A percentile compares a stretch with the other conserved stretches of the same genome.
Conservation (phyloP, 2,113 vertebrate species). For the Bos indicus region DNA sequence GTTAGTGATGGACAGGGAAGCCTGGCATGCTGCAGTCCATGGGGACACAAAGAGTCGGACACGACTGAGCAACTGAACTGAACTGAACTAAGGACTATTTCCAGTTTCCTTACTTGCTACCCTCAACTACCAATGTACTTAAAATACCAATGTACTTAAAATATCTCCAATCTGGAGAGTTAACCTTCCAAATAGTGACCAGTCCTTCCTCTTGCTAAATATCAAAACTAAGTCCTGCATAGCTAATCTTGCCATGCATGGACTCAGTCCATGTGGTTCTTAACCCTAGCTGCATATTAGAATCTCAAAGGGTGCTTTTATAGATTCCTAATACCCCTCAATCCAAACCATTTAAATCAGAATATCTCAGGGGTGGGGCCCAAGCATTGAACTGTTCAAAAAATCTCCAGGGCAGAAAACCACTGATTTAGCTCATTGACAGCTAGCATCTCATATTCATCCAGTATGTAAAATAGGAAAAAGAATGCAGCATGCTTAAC, state of each 20-base stretch:
- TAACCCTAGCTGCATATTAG: not conserved
- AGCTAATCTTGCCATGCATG: not conserved
- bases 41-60: too few relatives aligned
- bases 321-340: not conserved
- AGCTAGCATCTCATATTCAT: not conserved
- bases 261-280: not conserved
- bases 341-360: not conserved
- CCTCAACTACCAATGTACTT: not conserved
- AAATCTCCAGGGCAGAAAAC: not conserved
- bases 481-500: not conserved
- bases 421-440: not conserved
- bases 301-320: not conserved
- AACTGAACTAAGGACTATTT: not conserved
- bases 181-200: not conserved
- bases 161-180: not conserved
- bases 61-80: too few relatives aligned
- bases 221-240: not conserved
- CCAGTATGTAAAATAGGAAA: not conserved
- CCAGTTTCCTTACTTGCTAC: not conserved
- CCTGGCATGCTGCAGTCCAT: too few relatives aligned
- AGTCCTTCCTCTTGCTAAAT: not conserved
- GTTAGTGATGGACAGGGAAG: not conserved
- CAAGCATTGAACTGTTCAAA: not conserved
- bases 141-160: not conserved
- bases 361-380: not conserved